phyloP scores from a whole-genome alignment of 2,113 vertebrate species.

The Lontra canadensis region DNA sequence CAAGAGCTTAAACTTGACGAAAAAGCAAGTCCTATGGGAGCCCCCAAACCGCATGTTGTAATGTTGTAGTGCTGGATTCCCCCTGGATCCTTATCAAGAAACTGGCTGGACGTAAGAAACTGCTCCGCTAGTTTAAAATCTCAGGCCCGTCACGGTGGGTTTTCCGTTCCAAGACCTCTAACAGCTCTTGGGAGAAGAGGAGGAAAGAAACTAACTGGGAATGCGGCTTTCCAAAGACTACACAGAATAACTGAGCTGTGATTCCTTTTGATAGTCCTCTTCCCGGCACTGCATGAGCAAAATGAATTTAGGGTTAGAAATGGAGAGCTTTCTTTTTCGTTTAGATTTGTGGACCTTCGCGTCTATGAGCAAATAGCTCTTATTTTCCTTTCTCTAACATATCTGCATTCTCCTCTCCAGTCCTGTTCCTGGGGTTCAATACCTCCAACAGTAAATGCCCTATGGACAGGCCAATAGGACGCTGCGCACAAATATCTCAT shows the following conservation, averaged over 20 bases:
- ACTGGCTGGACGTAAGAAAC: not conserved
- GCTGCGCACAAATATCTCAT: not conserved
- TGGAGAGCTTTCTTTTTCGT: slow-evolving; percentile 17
- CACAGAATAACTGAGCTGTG: not conserved
- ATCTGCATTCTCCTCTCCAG: not conserved
- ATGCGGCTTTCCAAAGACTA: not conserved
- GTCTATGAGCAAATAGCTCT: not conserved
- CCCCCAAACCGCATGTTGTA: not conserved
- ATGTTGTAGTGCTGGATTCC: not conserved
- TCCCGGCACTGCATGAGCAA: not conserved
- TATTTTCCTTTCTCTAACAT: not conserved
- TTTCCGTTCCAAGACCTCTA: slow-evolving; percentile 40
- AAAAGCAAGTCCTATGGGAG: not conserved
- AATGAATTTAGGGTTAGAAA: slow-evolving; percentile 33
- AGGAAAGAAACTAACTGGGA: not conserved
- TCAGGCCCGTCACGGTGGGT: not conserved
- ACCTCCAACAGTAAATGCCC: not conserved
- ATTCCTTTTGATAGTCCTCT: not conserved
- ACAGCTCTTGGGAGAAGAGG: not conserved
- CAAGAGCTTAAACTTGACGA: not conserved
- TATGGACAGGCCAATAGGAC: not conserved
- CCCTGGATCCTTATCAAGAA: not conserved
- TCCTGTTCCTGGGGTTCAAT: not conserved
- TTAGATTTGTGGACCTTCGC: slow-evolving; percentile 18
- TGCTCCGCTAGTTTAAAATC: not conserved